Conservation (phyloP, 37 sponge, comb jelly and placozoan genomes). For the Chondrilla cf. caribensis region DNA sequence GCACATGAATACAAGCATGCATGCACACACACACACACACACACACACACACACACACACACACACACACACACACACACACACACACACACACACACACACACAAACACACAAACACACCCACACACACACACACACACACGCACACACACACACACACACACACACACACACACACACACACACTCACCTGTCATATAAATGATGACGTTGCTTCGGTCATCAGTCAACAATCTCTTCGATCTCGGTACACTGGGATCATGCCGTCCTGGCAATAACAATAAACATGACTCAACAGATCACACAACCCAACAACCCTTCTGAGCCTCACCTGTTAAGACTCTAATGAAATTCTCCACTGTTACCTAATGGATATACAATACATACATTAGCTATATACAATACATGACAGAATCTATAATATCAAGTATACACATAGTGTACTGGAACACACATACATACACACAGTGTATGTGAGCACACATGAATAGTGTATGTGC, state of each 20-base stretch:
- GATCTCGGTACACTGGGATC: slow-evolving; percentile 82
- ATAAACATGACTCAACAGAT: no score
- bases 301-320: no score
- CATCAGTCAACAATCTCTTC: slow-evolving; percentile 87
- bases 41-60: slow-evolving; percentile 12
- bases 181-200: slow-evolving; percentile 85
- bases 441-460: no score
- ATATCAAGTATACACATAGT: no score
- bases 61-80: slow-evolving; percentile 16
- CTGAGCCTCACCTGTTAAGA: slow-evolving; percentile 71
- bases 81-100: slow-evolving; percentile 28
- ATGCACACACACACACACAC: background rate
- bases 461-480: no score
- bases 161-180: slow-evolving; percentile 10
- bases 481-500: no score
- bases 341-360: slow-evolving; percentile 89
- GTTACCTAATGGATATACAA: slow-evolving; percentile 76
- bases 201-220: slow-evolving; percentile 90
- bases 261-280: slow-evolving; percentile 58
- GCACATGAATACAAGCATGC: background rate
- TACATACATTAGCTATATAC: no score
- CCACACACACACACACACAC: slow-evolving; percentile 24
- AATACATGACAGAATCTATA: no score
- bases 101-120: slow-evolving; percentile 24
- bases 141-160: slow-evolving; percentile 16